phyloP scores from a whole-genome alignment of 2,797 vertebrate genomes.

The Muscicapa comitata region DNA sequence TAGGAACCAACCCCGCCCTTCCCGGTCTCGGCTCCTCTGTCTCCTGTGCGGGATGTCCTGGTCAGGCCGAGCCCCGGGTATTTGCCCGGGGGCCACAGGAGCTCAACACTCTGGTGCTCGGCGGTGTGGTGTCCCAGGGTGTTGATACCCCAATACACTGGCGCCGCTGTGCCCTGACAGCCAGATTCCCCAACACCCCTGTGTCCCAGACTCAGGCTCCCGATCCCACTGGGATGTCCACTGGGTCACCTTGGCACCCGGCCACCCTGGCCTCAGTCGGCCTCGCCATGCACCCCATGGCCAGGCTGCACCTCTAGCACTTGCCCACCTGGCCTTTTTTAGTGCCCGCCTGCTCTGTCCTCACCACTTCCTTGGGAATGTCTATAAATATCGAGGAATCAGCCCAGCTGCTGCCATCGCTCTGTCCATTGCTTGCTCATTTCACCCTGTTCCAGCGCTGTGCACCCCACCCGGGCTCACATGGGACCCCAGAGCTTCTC shows the following conservation, averaged over 20 bases:
- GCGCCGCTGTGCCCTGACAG: background rate
- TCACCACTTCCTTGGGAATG: constrained; percentile 19
- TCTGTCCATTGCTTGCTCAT: background rate
- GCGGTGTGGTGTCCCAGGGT: background rate
- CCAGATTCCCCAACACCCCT: background rate
- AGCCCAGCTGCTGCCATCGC: constrained; percentile 41
- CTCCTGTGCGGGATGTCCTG: background rate
- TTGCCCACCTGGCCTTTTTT: background rate
- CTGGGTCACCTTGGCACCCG: background rate
- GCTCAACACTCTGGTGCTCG: accelerated
- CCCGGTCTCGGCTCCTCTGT: background rate
- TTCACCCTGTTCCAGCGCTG: background rate
- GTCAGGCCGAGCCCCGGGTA: background rate
- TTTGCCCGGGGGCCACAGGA: background rate
- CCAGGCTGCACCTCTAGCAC: background rate
- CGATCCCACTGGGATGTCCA: accelerated
- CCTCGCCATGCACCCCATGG: background rate
- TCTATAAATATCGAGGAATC: constrained; percentile 47
- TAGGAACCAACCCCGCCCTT: background rate
- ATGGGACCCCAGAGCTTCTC: background rate
- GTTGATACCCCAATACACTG: background rate
- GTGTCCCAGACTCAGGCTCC: background rate
- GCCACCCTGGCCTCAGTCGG: accelerated
- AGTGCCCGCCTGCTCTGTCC: background rate
- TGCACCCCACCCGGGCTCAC: accelerated